Conservation (phyloP, 2,113 vertebrate genomes). For the Salvelinus alpinus region DNA sequence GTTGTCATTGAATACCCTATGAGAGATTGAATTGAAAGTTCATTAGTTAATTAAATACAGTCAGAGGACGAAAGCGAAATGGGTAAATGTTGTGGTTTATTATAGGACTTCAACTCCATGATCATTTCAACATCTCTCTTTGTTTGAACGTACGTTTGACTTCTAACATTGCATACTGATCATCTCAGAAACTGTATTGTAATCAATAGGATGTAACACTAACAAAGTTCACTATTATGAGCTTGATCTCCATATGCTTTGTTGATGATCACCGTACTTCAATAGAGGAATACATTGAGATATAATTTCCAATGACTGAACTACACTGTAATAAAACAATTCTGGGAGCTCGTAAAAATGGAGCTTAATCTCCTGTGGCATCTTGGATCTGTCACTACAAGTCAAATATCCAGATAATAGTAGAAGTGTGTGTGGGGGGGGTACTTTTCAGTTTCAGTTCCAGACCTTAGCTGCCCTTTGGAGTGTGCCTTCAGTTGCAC, state of each 20-base stretch:
- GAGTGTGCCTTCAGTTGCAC: background rate
- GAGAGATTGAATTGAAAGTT: no score
- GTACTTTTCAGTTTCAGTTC: no score
- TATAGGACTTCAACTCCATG: no score
- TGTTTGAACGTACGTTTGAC: background rate
- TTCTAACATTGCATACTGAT: background rate
- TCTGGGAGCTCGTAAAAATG: no score
- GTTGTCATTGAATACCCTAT: no score
- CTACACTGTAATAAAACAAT: no score
- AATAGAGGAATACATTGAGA: no score
- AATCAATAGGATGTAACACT: conserved; percentile 9
- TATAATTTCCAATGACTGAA: no score
- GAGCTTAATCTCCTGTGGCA: background rate
- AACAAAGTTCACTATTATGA: conserved; percentile 45
- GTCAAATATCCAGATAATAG: conserved; percentile 18
- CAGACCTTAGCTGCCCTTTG: conserved; percentile 14
- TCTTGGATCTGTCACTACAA: conserved; percentile 9
- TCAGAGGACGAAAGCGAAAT: background rate
- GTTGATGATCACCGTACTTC: no score
- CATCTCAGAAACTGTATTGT: conserved; percentile 25
- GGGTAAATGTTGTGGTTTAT: no score
- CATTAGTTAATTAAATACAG: no score
- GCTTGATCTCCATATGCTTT: conserved; percentile 1
- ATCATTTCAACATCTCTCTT: no score
- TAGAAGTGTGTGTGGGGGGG: conserved; percentile 15